Evolutionary conservation across 2,113 vertebrate species (phyloP), one percentile per base, ranked within the genome.

Genomic region (Scatophagus argus): DNA sequence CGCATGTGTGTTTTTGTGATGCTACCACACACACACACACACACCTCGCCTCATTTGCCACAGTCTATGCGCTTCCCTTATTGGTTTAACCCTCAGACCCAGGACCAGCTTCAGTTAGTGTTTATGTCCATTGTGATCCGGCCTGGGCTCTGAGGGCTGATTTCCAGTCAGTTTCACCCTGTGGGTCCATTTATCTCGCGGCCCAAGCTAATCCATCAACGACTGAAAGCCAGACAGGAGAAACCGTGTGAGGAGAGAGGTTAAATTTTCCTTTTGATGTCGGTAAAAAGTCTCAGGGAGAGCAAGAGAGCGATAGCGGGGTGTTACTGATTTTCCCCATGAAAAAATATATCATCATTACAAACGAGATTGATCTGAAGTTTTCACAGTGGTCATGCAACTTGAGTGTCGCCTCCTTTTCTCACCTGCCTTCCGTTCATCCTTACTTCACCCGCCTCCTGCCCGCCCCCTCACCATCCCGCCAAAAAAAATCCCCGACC

Each of bases 301-400:
- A 88, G 88, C 86, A 74, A 77, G 81, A 85, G 86, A 81, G 83
- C 61, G 58, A 79, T 62, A 70, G 87, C 70, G 58, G 80, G 86
- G 82, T 81, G 86, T 81, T 90, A 87, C 79, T 46, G 65, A 67
- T 81, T 77, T 71, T 54, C 69, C 81, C 82, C 88, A 92, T 92
- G 92, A 93, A 93, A 93, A 93, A 93, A 92, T 93, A 92, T 89
- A 92, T 91, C 88, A 89, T 92, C 86, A 68, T 85, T 92, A 93
- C 83, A 92, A 92, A 93, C 90, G 79, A 86, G 85, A 84, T 88
- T 85, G 86, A 91, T 92, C 90, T 73, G 77, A 90, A 84, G 90
- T 79, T 88, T 91, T 93, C 91, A 93, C 93, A 93, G 91, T 93
- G 93, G 91, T 93, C 91, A 93, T 93, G 93, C 93, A 93, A 88